phyloP scores from a whole-genome alignment of 2,888 invertebrate genomes.

The Stegophylla sp. region DNA sequence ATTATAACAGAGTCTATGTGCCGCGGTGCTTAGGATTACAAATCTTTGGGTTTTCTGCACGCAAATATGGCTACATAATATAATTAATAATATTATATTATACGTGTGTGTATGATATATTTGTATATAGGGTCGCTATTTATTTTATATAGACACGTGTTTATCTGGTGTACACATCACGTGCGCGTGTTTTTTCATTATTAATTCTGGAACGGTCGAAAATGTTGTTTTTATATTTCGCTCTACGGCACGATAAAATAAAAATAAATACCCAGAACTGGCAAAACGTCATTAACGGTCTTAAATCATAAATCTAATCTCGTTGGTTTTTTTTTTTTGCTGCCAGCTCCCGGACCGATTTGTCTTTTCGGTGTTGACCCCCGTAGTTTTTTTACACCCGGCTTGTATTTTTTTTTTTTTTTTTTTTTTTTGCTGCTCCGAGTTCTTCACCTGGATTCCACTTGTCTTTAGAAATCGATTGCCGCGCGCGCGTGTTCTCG shows the following conservation, averaged over 20 bases:
- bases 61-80: neutral
- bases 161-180: neutral
- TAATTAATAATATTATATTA: neutral
- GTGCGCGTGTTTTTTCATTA: slow-evolving; percentile 1
- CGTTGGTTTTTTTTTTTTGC: slow-evolving; percentile 34
- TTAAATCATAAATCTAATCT: slow-evolving; percentile 41
- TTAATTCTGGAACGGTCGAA: neutral
- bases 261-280: slow-evolving; percentile 14
- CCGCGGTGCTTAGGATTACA: neutral
- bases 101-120: neutral
- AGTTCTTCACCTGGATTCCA: slow-evolving; percentile 27
- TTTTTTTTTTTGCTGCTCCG: neutral
- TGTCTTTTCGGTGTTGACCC: slow-evolving; percentile 39
- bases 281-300: slow-evolving; percentile 24
- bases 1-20: too few relatives aligned
- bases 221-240: neutral
- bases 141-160: neutral
- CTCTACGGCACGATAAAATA: neutral
- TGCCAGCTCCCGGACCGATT: slow-evolving; percentile 23
- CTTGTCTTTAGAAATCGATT: slow-evolving; percentile 11
- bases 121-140: neutral
- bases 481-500: slow-evolving; percentile 9
- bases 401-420: neutral
- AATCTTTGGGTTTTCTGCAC: neutral
- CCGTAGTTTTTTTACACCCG: slow-evolving; percentile 50